Base-by-base conservation (phyloP, 2,113 vertebrate species). In the Forbesichthys agassizii region DNA sequence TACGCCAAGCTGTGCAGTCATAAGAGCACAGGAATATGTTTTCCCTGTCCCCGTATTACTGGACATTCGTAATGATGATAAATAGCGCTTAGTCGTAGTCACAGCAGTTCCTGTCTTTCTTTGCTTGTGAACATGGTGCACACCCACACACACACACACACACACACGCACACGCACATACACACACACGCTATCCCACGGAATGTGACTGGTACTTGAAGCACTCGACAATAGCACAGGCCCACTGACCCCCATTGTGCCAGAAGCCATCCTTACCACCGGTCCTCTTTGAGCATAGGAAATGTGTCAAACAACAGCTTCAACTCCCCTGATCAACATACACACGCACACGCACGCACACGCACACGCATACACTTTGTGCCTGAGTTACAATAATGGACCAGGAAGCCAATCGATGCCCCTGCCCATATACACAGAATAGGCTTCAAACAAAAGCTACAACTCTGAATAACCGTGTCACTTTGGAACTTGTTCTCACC, bases 381-480 rank as follows among this genome's bases (percentile, higher is more conserved):
- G 4, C 36, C 36, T 42, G 36, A 8, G 27, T 27, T 42, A 5
- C 36, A 42, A 6, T 42, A 42, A 6, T 42, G 1, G 36, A 42
- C 36, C 36, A 42, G 27, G 27, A 27, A 27, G 36, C 36, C 7
- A 5, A 42, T 42, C 36, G 7, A 42, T 42, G 36, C 36, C 51
- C 74, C 51, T 61, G 74, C 12, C 51, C 12, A 53, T 53, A 82
- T 64, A 75, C 79, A 71, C 64, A 74, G 68, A 74, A 75, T 59
- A 57, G 78, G 47, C 78, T 82, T 82, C 78, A 82, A 88, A 88
- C 67, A 79, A 80, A 80, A 53, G 69, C 61, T 79, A 67, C 84
- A 88, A 79, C 75, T 83, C 66, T 46, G 47, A 85, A 83, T 85
- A 88, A 81, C 85, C 73, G 64, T 84, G 79, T 80, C 79, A 82